These are phyloP conservation scores for Drosophila suboccidentalis DNA, from an alignment of 2,888 invertebrate genomes.

Conservation along the genomic window DNA sequence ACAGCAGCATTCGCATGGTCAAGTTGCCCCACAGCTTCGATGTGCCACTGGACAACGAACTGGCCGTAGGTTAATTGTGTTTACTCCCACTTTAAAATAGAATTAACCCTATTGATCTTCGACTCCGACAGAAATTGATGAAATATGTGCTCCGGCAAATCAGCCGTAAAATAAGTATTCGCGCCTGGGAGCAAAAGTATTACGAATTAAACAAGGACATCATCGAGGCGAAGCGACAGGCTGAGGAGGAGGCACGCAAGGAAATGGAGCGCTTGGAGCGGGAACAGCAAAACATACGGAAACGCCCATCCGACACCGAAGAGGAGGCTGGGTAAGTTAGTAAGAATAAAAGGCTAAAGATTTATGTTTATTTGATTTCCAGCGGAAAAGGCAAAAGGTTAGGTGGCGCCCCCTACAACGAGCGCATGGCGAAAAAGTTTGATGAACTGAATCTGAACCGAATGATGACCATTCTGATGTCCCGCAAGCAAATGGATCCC, in stretches of 20 bases:
- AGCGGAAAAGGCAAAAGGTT: not conserved
- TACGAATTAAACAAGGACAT: conserved; percentile 84
- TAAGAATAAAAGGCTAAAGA: not conserved
- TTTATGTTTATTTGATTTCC: not conserved
- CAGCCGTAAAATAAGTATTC: conserved; percentile 80
- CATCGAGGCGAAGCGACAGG: conserved; percentile 83
- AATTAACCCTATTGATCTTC: not conserved
- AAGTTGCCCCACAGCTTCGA: conserved; percentile 87
- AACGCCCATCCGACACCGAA: conserved; percentile 68
- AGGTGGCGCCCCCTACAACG: conserved; percentile 61
- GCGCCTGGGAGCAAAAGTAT: conserved; percentile 88
- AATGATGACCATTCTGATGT: conserved; percentile 86
- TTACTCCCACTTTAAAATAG: not conserved
- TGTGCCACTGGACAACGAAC: conserved; percentile 85
- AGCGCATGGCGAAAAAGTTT: conserved; percentile 86
- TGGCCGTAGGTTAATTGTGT: conserved; percentile 72
- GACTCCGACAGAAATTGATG: conserved; percentile 79
- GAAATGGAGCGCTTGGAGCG: conserved; percentile 86
- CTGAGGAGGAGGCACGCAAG: conserved; percentile 86
- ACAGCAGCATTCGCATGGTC: conserved; percentile 90
- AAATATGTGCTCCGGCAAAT: conserved; percentile 87
- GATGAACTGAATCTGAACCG: conserved; percentile 89
- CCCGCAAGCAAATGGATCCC: conserved; percentile 84
- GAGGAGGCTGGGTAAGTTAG: conserved; percentile 43
- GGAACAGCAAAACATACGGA: conserved; percentile 60